A percentile compares a stretch with the other conserved stretches of the same genome.
These are phyloP conservation scores for Phoenoteleia sp. DNA, from an alignment of 2,888 invertebrate genomes.

Conservation along the genomic window DNA sequence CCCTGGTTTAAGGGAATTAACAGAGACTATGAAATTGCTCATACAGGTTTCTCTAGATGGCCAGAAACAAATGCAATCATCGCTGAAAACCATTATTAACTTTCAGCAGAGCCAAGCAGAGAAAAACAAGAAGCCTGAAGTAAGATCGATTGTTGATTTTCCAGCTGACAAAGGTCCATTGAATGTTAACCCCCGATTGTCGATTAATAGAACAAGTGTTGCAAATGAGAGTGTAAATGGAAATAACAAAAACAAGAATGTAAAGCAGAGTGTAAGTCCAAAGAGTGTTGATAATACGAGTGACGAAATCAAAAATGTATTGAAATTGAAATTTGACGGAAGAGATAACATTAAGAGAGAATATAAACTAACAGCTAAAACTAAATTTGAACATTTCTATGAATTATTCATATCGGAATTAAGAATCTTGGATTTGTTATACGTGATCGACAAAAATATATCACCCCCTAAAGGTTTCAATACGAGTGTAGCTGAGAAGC, in stretches of 20 bases:
- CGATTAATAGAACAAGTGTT: neutral
- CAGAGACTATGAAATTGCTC: neutral
- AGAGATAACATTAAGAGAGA: neutral
- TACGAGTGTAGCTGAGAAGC: neutral
- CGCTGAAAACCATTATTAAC: neutral
- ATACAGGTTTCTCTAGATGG: neutral
- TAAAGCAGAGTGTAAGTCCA: neutral
- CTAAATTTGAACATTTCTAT: neutral
- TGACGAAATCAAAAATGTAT: neutral
- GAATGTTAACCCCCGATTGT: neutral
- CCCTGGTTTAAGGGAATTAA: no score
- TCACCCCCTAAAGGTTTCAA: neutral
- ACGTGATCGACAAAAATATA: neutral
- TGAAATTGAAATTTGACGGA: neutral
- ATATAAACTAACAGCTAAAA: neutral
- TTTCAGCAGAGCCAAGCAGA: neutral
- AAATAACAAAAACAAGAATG: no score
- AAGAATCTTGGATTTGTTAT: neutral
- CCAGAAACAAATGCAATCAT: neutral
- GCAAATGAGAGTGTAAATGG: neutral
- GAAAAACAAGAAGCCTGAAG: neutral
- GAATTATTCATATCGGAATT: constrained; percentile 4
- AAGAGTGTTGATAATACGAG: neutral
- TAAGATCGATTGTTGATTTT: neutral
- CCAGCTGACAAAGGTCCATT: neutral